Conservation (phyloP, 2,797 vertebrate species). For the Pseudochirops cupreus region DNA sequence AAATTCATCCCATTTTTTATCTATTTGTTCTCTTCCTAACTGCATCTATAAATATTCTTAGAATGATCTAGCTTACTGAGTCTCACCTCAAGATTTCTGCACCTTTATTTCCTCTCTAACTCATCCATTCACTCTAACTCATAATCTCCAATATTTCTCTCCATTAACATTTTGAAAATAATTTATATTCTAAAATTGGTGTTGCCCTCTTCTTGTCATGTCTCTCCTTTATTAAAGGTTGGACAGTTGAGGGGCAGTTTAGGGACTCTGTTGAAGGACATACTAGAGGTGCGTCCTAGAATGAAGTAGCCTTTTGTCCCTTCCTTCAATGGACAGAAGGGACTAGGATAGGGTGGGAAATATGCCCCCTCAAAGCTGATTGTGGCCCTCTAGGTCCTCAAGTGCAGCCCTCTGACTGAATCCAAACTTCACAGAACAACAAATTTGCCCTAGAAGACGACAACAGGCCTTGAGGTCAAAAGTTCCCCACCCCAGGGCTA, state of each 20-base stretch:
- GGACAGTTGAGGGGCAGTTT: neutral
- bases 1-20: neutral
- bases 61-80: neutral
- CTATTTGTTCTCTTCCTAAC: neutral
- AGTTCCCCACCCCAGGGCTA: too few species aligned
- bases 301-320: neutral
- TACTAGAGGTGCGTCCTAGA: neutral
- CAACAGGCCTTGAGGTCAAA: rapidly evolving
- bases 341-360: neutral
- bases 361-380: too few species aligned
- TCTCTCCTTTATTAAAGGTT: neutral
- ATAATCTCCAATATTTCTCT: neutral
- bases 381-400: too few species aligned
- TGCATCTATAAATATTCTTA: neutral
- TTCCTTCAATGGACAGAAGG: neutral
- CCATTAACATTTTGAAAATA: neutral
- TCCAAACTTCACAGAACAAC: too few species aligned
- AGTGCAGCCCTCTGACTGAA: too few species aligned
- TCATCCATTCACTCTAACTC: neutral
- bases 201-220: neutral
- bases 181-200: neutral
- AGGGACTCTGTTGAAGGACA: neutral
- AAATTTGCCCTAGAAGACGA: too few species aligned
- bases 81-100: neutral
- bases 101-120: neutral